Evolutionary conservation across 2,113 vertebrate genomes (phyloP), one percentile per base, ranked within the genome.

Genomic region (Albula glossodonta): DNA sequence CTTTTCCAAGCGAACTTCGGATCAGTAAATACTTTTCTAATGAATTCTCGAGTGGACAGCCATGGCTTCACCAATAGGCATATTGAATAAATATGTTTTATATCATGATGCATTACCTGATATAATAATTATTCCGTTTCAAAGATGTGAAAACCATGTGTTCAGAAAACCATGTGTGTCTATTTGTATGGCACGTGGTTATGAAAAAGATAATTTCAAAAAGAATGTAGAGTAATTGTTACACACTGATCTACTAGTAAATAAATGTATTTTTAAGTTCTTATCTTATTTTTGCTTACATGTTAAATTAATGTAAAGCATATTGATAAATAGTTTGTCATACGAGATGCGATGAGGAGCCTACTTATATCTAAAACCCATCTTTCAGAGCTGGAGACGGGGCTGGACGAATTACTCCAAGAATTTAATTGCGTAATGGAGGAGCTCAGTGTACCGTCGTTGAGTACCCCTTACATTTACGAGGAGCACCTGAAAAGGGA

Each of bases 391-490:
- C 50, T 95, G 80, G 95, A 95, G 70, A 85, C 87, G 17, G 94
- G 95, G 80, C 88, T 96, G 15, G 93, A 88, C 1, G 94, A 95
- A 31, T 66, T 95, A 85, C 92, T 96, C 85, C 94, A 94, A 87
- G 95, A 96, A 90, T 96, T 96, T 91, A 91, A 95, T 86, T 93
- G 93, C 81, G 94, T 95, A 88, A 93, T 94, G 90, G 91, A 95
- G 88, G 94, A 95, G 78, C 90, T 96, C 83, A 91, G 89, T 70
- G 91, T 88, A 52, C 93, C 94, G 0, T 87, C 92, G 5, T 84
- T 89, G 2, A 91, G 88, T 84, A 89, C 87, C 78, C 81, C 88
- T 0, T 85, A 88, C 0, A 51, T 85, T 3, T 94, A 93, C 91
- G 90, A 93, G 74, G 85, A 90, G 19, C 78, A 92, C 4, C 88